Percentiles rank a stretch among this genome's conserved stretches.
These are phyloP conservation scores for Distichodus sexfasciatus DNA, from an alignment of 2,797 vertebrate species.

Conservation along the genomic window DNA sequence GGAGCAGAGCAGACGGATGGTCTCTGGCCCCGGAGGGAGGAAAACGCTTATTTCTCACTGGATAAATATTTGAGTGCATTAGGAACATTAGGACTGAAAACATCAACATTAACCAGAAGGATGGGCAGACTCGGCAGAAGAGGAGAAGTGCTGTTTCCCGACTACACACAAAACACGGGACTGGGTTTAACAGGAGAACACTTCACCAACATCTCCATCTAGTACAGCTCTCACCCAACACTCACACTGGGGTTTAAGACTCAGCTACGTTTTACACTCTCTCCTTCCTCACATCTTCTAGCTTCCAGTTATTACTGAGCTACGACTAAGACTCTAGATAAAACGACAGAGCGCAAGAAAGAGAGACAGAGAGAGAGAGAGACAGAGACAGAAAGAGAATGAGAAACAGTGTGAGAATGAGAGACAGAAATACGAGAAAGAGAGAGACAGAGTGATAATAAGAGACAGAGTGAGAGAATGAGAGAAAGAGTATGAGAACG, in stretches of 20 bases:
- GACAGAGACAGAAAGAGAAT: not conserved
- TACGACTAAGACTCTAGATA: too few relatives aligned
- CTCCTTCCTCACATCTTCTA: too few relatives aligned
- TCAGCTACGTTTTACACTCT: too few relatives aligned
- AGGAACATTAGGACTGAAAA: constrained; percentile 38
- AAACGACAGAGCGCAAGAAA: not conserved
- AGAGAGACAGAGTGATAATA: constrained; percentile 32
- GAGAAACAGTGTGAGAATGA: constrained; percentile 16
- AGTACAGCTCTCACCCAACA: too few relatives aligned
- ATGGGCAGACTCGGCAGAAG: constrained; percentile 19
- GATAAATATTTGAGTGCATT: constrained; percentile 39
- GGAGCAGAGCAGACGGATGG: not conserved
- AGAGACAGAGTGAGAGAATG: constrained; percentile 10
- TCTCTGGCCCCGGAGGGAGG: not conserved
- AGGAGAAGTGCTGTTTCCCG: constrained; percentile 1
- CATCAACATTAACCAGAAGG: constrained; percentile 32
- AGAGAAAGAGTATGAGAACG: not conserved
- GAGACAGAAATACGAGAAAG: too few relatives aligned
- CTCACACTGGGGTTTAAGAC: too few relatives aligned
- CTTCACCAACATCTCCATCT: too few relatives aligned
- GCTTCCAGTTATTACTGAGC: too few relatives aligned
- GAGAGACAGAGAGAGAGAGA: not conserved
- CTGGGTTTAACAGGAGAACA: not conserved
- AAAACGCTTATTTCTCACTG: constrained; percentile 18
- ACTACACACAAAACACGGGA: not conserved